phyloP scores from a whole-genome alignment of 2,113 vertebrate species.

The Nothocercus nigrocapillus region DNA sequence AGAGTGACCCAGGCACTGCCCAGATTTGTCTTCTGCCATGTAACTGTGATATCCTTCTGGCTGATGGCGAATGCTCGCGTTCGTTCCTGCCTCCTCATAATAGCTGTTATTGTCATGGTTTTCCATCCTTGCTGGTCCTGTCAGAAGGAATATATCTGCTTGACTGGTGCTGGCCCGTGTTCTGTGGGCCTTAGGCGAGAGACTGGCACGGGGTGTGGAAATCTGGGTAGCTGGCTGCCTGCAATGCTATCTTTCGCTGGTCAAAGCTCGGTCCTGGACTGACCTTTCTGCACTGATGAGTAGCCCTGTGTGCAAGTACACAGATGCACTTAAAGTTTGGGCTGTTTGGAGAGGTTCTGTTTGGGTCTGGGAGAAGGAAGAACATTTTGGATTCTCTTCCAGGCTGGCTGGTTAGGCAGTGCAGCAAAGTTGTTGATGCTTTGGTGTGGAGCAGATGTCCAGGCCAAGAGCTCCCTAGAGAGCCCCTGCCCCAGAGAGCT shows the following conservation, averaged over 20 bases:
- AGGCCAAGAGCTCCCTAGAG: not conserved
- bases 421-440: not conserved
- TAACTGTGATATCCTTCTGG: not conserved
- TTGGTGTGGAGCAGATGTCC: not conserved
- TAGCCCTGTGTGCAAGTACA: not conserved
- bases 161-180: not conserved
- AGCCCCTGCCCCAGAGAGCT: not conserved
- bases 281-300: not conserved
- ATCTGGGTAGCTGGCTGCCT: not conserved
- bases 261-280: not conserved
- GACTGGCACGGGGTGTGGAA: not conserved
- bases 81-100: not conserved
- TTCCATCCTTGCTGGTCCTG: not conserved
- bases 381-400: not conserved
- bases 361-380: not conserved
- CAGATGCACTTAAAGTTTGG: not conserved
- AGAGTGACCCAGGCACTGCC: accelerated
- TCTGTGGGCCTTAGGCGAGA: not conserved
- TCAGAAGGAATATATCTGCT: not conserved
- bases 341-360: not conserved
- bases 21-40: accelerated
- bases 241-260: not conserved
- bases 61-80: not conserved
- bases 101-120: not conserved
- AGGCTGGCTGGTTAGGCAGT: not conserved